Evolutionary conservation across 2,888 invertebrate species (phyloP).

Genomic region (Acleris cristana): DNA sequence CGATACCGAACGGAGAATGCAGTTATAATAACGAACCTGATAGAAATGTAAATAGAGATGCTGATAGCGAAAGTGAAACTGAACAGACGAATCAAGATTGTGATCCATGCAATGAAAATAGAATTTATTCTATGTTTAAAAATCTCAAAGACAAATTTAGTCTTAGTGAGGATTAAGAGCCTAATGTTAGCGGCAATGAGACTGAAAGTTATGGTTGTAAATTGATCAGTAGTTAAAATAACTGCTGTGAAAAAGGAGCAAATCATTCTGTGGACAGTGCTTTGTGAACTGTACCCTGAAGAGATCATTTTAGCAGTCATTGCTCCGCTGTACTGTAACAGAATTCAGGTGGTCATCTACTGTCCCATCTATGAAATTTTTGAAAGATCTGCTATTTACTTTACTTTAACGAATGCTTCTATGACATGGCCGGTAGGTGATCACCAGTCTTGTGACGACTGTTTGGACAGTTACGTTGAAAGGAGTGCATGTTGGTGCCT

Average conservation of each 20-base stretch:
- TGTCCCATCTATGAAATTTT: too few relatives aligned
- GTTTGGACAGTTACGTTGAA: too few relatives aligned
- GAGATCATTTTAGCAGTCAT: not conserved
- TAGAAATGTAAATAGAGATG: constrained; percentile 29
- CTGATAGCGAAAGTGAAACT: constrained; percentile 33
- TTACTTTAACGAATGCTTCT: too few relatives aligned
- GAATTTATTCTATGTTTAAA: constrained; percentile 65
- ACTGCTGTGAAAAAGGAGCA: not conserved
- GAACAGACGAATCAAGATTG: constrained; percentile 50
- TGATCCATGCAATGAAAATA: constrained; percentile 66
- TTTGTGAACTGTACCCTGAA: not conserved
- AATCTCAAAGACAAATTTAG: constrained; percentile 69
- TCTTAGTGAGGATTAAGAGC: constrained; percentile 49
- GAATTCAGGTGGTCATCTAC: too few relatives aligned
- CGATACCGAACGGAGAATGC: constrained; percentile 1
- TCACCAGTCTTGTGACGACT: too few relatives aligned
- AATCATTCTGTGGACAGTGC: not conserved
- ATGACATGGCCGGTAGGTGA: too few relatives aligned
- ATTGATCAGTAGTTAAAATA: constrained; percentile 4
- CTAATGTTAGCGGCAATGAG: constrained; percentile 11
- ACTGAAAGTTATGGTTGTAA: constrained; percentile 14
- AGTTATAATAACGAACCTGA: constrained; percentile 30
- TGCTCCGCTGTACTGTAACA: not conserved
- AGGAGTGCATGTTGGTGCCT: too few relatives aligned
- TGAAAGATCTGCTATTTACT: too few relatives aligned